These are phyloP conservation scores for Drosophila tropicalis DNA, from an alignment of 1,140 invertebrate genomes.

Conservation along the genomic window DNA sequence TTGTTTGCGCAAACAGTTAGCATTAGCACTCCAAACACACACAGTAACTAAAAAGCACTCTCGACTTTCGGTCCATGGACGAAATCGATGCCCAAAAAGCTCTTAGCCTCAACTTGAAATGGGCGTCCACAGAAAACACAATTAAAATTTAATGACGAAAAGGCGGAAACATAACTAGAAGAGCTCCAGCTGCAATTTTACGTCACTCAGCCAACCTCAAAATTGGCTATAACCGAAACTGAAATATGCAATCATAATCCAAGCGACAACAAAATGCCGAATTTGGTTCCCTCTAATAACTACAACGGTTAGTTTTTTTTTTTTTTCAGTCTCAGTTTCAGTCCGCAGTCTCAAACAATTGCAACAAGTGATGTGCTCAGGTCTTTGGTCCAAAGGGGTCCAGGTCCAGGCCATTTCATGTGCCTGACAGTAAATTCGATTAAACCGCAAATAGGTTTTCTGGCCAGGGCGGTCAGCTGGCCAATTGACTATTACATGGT, in stretches of 20 bases:
- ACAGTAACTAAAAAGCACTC: slow-evolving; percentile 26
- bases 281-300: slow-evolving; percentile 73
- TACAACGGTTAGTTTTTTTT: slow-evolving; percentile 44
- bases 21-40: slow-evolving; percentile 38
- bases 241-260: slow-evolving; percentile 69
- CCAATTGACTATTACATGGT: slow-evolving; percentile 59
- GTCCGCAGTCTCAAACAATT: slow-evolving; percentile 23
- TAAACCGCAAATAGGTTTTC: slow-evolving; percentile 77
- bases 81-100: slow-evolving; percentile 47
- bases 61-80: slow-evolving; percentile 40
- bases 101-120: slow-evolving; percentile 32
- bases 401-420: slow-evolving; percentile 10
- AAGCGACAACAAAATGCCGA: slow-evolving; percentile 68
- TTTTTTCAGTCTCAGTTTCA: background rate
- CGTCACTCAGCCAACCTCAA: slow-evolving; percentile 41
- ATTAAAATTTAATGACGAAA: slow-evolving; percentile 82
- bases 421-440: slow-evolving; percentile 77
- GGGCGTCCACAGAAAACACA: slow-evolving; percentile 67
- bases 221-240: slow-evolving; percentile 35
- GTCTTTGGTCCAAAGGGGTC: slow-evolving; percentile 24
- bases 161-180: slow-evolving; percentile 72
- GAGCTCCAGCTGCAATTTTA: slow-evolving; percentile 45
- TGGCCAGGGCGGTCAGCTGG: slow-evolving; percentile 64
- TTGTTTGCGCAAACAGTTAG: slow-evolving; percentile 76
- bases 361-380: slow-evolving; percentile 68